Percentiles rank a stretch among this genome's conserved stretches.
Evolutionary conservation across 1,140 invertebrate genomes (phyloP).

Genomic region (Calephelis nemesis): DNA sequence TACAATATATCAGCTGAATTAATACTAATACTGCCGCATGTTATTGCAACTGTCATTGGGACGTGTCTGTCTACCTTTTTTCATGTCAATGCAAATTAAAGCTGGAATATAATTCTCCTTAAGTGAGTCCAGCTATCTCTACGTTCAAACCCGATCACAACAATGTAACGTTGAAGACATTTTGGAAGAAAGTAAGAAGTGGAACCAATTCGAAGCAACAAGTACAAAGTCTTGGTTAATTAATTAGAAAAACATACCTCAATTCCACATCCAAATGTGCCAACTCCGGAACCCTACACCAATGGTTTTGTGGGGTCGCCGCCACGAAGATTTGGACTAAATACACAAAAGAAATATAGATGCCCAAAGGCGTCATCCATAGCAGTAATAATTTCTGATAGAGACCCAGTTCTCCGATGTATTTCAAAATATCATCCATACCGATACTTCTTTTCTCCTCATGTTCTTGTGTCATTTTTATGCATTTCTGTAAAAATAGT

Average conservation of each 20-base stretch:
- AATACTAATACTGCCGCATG: no score
- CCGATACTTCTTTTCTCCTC: constrained; percentile 45
- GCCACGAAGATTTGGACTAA: constrained; percentile 87
- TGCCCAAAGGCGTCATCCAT: constrained; percentile 65
- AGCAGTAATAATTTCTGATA: constrained; percentile 85
- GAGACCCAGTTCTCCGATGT: constrained; percentile 83
- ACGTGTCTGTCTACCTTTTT: no score
- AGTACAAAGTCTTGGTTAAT: no score
- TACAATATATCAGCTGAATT: no score
- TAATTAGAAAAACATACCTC: constrained; percentile 35
- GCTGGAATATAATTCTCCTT: no score
- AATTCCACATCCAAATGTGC: constrained; percentile 55
- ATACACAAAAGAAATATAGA: constrained; percentile 84
- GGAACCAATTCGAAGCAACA: no score
- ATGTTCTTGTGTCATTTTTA: constrained; percentile 51
- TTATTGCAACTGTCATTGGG: no score
- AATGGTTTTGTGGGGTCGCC: constrained; percentile 79
- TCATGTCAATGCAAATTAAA: no score
- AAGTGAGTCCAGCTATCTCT: no score
- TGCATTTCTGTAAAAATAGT: constrained; percentile 28
- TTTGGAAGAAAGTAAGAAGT: no score
- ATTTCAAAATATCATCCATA: constrained; percentile 81
- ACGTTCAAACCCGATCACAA: no score
- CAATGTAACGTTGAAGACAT: no score
- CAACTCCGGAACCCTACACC: constrained; percentile 80